Percentiles rank a stretch among this genome's conserved stretches.
Evolutionary conservation across 2,113 vertebrate genomes (phyloP).

Genomic region (Myxocyprinus asiaticus): DNA sequence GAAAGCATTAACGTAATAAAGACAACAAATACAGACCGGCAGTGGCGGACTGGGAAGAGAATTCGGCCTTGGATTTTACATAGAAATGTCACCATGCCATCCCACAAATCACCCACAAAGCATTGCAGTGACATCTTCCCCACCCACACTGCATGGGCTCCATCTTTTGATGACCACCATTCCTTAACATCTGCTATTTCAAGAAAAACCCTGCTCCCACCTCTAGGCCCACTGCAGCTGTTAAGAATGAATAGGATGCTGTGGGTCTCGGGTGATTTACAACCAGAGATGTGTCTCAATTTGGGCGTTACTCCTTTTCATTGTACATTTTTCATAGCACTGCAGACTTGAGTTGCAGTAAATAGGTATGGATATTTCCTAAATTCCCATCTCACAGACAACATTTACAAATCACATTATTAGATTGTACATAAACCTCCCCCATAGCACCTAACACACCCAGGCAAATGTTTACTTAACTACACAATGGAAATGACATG

Average conservation of each 20-base stretch:
- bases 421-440: neutral
- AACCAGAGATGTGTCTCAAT: neutral
- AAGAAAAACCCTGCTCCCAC: neutral
- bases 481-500: neutral
- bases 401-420: neutral
- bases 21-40: neutral
- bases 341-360: neutral
- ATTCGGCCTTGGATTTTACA: neutral
- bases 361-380: neutral
- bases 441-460: neutral
- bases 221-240: neutral
- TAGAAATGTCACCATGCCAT: constrained; percentile 2
- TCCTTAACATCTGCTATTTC: constrained; percentile 10
- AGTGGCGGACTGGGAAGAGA: neutral
- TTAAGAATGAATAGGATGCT: neutral
- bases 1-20: no score
- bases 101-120: constrained; percentile 53
- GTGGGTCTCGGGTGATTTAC: constrained; percentile 4
- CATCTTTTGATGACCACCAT: neutral
- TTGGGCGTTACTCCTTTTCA: neutral
- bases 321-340: neutral
- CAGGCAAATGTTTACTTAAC: neutral
- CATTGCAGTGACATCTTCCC: constrained; percentile 35
- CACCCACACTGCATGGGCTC: constrained; percentile 30
- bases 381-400: no score